Base-by-base conservation (phyloP, 2,888 invertebrate species). In the Creontiades dilutus region DNA sequence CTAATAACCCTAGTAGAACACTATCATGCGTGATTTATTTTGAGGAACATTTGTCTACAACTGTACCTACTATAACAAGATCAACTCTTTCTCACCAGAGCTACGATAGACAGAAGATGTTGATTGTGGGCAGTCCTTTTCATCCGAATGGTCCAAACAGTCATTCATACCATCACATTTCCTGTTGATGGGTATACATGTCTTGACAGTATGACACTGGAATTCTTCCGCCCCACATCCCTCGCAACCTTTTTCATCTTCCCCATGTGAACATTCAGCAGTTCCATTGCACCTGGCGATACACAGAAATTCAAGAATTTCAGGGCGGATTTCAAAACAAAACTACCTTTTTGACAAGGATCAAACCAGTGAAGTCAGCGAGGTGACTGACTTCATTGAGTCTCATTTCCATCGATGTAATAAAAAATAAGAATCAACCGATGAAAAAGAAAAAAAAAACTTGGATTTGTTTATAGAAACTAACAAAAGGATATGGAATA, bases 131-230 rank as follows among this genome's bases (percentile, higher is more conserved):
- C 90, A 90, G 27, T 90, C 46, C 23, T 94, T 95, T 93, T 97
- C 97, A 92, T 97, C 97, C 0, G 96, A 96, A 14, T 95, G 95
- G 92, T 97, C 97, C 0, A 93, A 93, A 92, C 97, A 97, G 92
- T 97, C 96, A 86, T 94, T 94, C 0, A 93, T 92, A 0, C 94
- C 94, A 92, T 97, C 94, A 94, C 95, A 95, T 91, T 95, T 92
- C 94, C 95, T 95, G 12, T 93, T 92, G 0, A 92, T 92, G 0
- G 94, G 94, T 55, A 97, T 94, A 92, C 97, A 95, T 80, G 93
- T 94, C 86, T 94, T 94, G 93, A 96, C 90, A 86, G 57, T 81
- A 55, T 90, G 87, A 90, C 92, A 92, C 82, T 91, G 90, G 87
- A 92, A 92, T 89, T 92, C 85, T 13, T 91, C 90, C 14, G 12